Percentiles rank a stretch among this genome's conserved stretches.
Evolutionary conservation across 2,888 invertebrate species (phyloP).

Genomic region (Siphonodentalium dalli): DNA sequence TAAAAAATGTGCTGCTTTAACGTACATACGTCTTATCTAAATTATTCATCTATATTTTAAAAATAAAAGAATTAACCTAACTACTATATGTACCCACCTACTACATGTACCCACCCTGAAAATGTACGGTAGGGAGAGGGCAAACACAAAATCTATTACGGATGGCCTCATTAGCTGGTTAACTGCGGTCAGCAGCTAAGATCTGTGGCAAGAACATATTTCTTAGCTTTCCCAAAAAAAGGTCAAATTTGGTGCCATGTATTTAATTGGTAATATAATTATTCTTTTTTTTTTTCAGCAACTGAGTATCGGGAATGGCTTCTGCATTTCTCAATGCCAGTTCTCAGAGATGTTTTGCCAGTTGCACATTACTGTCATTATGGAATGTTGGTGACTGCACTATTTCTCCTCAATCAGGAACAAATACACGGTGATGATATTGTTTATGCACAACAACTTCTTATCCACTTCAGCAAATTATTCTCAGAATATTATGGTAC

Average conservation of each 20-base stretch:
- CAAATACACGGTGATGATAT: neutral
- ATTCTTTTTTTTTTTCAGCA: slow-evolving; percentile 15
- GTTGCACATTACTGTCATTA: slow-evolving; percentile 3
- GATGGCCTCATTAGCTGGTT: too few relatives aligned
- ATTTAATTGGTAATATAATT: too few relatives aligned
- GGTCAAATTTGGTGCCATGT: too few relatives aligned
- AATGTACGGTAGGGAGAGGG: too few relatives aligned
- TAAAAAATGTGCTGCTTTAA: neutral
- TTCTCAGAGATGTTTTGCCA: slow-evolving; percentile 7
- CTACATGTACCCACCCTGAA: too few relatives aligned
- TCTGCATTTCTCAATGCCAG: slow-evolving; percentile 17
- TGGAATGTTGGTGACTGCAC: slow-evolving; percentile 11
- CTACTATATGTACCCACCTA: too few relatives aligned
- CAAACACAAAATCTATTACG: too few relatives aligned
- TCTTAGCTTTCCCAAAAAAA: too few relatives aligned
- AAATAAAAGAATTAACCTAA: too few relatives aligned
- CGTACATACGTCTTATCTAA: neutral
- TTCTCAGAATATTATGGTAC: slow-evolving; percentile 10
- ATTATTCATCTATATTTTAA: neutral
- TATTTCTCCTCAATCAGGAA: slow-evolving; percentile 10
- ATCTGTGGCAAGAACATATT: too few relatives aligned
- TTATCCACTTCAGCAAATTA: slow-evolving; percentile 8
- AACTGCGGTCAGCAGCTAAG: too few relatives aligned
- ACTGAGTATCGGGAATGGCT: slow-evolving; percentile 20
- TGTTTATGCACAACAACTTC: slow-evolving; percentile 1